phyloP scores from a whole-genome alignment of 2,113 vertebrate genomes.

The Urocolius indicus region DNA sequence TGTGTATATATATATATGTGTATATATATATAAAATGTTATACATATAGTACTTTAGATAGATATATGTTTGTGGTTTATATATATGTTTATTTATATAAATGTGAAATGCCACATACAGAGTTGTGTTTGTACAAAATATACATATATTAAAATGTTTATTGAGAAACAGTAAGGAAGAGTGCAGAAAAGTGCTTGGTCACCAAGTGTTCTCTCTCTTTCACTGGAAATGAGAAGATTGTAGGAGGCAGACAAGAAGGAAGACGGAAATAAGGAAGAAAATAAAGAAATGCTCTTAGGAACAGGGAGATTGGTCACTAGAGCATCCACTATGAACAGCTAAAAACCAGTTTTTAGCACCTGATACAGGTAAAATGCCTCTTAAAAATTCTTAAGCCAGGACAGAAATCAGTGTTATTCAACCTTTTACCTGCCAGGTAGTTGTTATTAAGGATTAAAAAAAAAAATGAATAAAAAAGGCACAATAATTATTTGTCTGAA shows the following conservation, averaged over 20 bases:
- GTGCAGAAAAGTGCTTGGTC: background rate
- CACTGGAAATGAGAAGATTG: background rate
- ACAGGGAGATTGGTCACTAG: background rate
- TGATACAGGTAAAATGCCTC: background rate
- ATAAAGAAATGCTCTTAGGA: background rate
- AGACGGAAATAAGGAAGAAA: background rate
- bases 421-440: background rate
- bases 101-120: background rate
- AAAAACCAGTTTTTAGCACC: background rate
- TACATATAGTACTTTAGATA: background rate
- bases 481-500: background rate
- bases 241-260: too few relatives aligned
- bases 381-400: background rate
- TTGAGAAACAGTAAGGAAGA: background rate
- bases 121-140: background rate
- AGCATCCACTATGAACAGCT: background rate
- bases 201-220: background rate
- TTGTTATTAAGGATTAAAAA: background rate
- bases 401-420: background rate
- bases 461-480: too few relatives aligned
- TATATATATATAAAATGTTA: background rate
- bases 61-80: background rate
- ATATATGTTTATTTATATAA: background rate
- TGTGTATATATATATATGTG: background rate
- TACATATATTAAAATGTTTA: background rate